These are phyloP conservation scores for Dolichallabes microphthalmus DNA, from an alignment of 2,113 vertebrate species.

Conservation along the genomic window DNA sequence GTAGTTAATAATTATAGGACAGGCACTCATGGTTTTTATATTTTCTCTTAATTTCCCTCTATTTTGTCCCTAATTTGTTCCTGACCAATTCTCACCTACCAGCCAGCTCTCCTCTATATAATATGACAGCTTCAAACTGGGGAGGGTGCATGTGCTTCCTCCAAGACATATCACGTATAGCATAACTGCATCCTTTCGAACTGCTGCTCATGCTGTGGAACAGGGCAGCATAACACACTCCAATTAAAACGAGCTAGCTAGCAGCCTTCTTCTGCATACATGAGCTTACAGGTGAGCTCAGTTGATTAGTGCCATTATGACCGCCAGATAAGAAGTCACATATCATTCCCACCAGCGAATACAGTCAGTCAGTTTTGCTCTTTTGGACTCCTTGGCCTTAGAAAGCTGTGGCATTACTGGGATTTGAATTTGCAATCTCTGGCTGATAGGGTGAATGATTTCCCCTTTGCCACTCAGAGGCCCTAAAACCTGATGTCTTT, in stretches of 20 bases:
- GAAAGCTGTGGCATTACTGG: neutral
- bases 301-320: neutral
- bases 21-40: neutral
- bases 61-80: neutral
- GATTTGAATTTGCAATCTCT: neutral
- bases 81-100: neutral
- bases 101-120: neutral
- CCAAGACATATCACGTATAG: neutral
- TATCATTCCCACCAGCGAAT: neutral
- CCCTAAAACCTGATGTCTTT: neutral
- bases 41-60: neutral
- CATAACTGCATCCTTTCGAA: neutral
- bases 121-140: neutral
- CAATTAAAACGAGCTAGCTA: neutral
- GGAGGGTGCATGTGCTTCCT: neutral
- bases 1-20: slow-evolving; percentile 39
- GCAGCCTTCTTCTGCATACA: neutral
- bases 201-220: neutral
- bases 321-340: neutral
- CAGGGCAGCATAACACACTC: neutral
- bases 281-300: neutral
- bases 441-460: neutral
- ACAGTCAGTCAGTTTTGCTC: neutral
- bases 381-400: neutral
- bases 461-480: neutral